Conservation (phyloP, 2,888 invertebrate species). For the Eubasilissa splendida region DNA sequence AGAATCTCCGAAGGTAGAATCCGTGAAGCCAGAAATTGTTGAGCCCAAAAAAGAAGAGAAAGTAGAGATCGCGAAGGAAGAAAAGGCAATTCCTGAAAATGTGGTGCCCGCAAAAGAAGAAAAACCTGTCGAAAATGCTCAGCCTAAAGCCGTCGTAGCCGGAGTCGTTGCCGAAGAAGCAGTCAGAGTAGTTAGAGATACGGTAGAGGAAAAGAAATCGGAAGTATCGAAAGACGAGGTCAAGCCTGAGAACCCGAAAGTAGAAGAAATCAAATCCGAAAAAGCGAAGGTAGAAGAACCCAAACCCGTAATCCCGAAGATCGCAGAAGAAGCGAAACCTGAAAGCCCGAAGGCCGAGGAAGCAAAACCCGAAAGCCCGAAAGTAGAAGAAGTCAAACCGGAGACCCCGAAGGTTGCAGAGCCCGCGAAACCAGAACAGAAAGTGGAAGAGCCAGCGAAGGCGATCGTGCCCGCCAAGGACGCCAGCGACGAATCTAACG, state of each 20-base stretch:
- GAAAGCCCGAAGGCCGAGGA: conserved; percentile 58
- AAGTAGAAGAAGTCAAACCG: conserved; percentile 60
- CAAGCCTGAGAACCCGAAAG: conserved; percentile 59
- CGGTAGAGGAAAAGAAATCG: conserved; percentile 59
- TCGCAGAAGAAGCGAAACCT: conserved; percentile 60
- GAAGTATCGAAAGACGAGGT: conserved; percentile 61
- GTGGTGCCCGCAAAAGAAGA: conserved; percentile 55
- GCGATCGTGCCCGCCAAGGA: conserved; percentile 38
- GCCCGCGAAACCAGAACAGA: conserved; percentile 60
- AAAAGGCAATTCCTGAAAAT: conserved; percentile 64
- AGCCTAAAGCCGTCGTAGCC: conserved; percentile 37
- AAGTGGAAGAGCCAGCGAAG: conserved; percentile 53
- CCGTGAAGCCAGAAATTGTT: conserved; percentile 61
- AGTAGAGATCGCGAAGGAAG: conserved; percentile 62
- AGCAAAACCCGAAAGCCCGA: conserved; percentile 59
- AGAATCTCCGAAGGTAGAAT: conserved; percentile 55
- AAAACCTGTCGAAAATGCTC: conserved; percentile 41
- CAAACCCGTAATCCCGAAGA: conserved; percentile 59
- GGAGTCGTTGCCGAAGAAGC: conserved; percentile 48
- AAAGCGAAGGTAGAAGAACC: conserved; percentile 58
- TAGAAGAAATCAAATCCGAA: conserved; percentile 52
- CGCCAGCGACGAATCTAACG: conserved; percentile 46
- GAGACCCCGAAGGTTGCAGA: conserved; percentile 60
- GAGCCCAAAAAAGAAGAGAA: conserved; percentile 59
- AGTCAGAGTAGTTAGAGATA: conserved; percentile 53